phyloP scores from a whole-genome alignment of 2,888 invertebrate species.

The Acholoe squamosa region DNA sequence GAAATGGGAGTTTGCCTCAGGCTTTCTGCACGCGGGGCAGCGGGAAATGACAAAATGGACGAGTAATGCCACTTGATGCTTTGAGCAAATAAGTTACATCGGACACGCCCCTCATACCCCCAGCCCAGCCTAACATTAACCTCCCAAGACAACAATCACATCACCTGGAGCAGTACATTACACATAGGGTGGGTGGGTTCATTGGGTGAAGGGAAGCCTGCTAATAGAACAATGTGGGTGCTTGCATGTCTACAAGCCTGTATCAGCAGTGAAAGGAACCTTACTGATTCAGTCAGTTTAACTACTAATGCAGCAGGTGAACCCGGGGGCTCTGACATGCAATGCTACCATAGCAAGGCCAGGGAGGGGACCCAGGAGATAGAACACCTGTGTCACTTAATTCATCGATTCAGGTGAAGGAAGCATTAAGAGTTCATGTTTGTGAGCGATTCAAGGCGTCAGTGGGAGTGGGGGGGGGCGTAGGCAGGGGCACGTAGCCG shows the following conservation, averaged over 20 bases:
- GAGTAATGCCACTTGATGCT: slow-evolving; percentile 48
- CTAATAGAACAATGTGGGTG: background rate
- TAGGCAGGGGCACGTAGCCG: too few species aligned
- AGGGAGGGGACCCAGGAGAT: too few species aligned
- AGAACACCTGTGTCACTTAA: too few species aligned
- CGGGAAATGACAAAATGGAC: slow-evolving; percentile 60
- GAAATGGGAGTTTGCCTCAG: slow-evolving; percentile 1
- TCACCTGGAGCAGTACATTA: too few species aligned
- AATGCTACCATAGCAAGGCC: too few species aligned
- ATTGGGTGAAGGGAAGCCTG: background rate
- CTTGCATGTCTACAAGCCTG: background rate
- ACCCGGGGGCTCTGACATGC: too few species aligned
- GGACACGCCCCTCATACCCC: background rate
- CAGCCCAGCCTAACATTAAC: background rate
- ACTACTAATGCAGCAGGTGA: too few species aligned
- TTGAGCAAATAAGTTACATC: background rate
- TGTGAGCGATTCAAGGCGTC: too few species aligned
- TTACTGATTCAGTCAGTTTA: too few species aligned
- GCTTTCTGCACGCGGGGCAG: background rate
- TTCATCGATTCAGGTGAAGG: too few species aligned
- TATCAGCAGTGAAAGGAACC: background rate
- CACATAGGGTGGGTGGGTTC: background rate
- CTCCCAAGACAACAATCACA: background rate
- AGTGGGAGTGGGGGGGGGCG: too few species aligned
- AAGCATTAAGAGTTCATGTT: too few species aligned